Evolutionary conservation across 2,797 vertebrate species (phyloP).

Genomic region (Apogon talboti): DNA sequence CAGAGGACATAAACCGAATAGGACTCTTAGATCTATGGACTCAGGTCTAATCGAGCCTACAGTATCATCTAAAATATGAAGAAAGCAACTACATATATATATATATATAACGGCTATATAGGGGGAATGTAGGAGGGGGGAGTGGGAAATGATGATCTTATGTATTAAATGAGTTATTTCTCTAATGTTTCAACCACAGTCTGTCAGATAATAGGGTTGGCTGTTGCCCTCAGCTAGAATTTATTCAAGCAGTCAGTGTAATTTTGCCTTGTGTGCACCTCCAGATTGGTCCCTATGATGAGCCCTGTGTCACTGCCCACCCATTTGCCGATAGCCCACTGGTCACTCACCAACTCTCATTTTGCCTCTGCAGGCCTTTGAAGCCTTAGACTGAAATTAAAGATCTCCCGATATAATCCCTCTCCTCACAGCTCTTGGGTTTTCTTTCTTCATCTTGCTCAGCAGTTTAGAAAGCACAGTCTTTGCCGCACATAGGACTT

Average conservation of each 20-base stretch:
- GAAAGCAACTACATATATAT: too few relatives aligned
- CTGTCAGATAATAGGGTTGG: slow-evolving; percentile 32
- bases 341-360: slow-evolving; percentile 77
- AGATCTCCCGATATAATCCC: slow-evolving; percentile 79
- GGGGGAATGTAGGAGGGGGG: too few relatives aligned
- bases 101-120: too few relatives aligned
- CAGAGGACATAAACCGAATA: too few relatives aligned
- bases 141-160: too few relatives aligned
- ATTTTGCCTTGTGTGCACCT: slow-evolving; percentile 61
- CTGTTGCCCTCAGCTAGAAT: slow-evolving; percentile 55
- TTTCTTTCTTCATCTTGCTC: slow-evolving; percentile 56
- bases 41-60: too few relatives aligned
- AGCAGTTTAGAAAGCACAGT: slow-evolving; percentile 60
- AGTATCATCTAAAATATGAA: too few relatives aligned
- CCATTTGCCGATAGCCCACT: slow-evolving; percentile 75
- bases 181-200: slow-evolving; percentile 34
- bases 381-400: slow-evolving; percentile 81
- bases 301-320: slow-evolving; percentile 77
- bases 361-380: slow-evolving; percentile 74
- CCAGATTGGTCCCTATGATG: slow-evolving; percentile 66
- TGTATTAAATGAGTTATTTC: slow-evolving; percentile 30
- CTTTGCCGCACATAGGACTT: too few relatives aligned
- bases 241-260: slow-evolving; percentile 63
- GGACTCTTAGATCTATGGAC: too few relatives aligned
- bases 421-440: slow-evolving; percentile 56